Base-by-base conservation (phyloP, 2,113 vertebrate species). In the Castor canadensis region DNA sequence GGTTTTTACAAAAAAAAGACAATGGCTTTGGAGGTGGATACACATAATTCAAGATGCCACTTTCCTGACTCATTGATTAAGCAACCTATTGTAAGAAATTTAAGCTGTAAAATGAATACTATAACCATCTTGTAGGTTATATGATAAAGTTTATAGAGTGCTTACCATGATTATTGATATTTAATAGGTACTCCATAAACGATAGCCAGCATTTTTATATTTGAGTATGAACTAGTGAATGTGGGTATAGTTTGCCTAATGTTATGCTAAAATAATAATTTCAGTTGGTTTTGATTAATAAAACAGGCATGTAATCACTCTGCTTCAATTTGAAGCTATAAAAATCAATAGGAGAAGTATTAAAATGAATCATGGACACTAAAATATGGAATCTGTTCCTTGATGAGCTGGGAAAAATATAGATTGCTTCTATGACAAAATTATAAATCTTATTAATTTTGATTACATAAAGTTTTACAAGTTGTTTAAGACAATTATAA, bases 401-500 rank as follows among this genome's bases (percentile, higher is more conserved):
- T 91, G 26, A 60, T 81, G 52, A 88, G 26, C 73, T n/a, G 38
- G 58, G n/a, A 28, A 80, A 87, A 88, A 49, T 45, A 93, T 12
- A 7, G 47, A 87, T 58, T 81, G 17, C 52, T 56, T 90, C 19
- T 83, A 11, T 90, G 75, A 54, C n/a, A 24, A 90, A 69, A 83
- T 77, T 84, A 79, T 45, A n/a, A 81, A 66, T 22, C 13, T 80
- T 83, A 87, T 1, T 95, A 71, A 87, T 72, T 95, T 76, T 88
- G 81, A 81, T 90, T 87, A 75, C 38, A 87, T 19, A 69, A 79
- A 62, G 43, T 60, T 45, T 92, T 80, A 79, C 13, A 93, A 58
- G 9, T 93, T 22, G 9, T 60, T 67, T 83, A 79, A 80, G 43
- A 84, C 92, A 94, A 93, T 89, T 62, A 17, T 58, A 72, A 94